Evolutionary conservation across 2,888 invertebrate species (phyloP), one percentile per base, ranked within the genome.

Genomic region (Steinernema carpocapsae): DNA sequence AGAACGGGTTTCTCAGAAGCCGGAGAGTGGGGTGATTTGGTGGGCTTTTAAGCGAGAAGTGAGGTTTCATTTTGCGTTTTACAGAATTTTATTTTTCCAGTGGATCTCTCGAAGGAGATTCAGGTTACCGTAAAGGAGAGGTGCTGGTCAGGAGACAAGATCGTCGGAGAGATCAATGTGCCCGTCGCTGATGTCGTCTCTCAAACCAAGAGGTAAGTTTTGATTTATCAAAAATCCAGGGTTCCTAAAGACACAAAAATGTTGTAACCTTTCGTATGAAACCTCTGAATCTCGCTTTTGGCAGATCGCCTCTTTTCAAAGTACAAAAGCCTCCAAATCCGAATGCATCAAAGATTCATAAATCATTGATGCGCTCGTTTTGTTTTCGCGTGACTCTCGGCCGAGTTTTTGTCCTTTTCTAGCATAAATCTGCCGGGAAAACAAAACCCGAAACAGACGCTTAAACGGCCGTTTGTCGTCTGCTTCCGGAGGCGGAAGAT

Each of bases 31-130:
- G 48, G 22, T 17, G 74, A 76, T 10, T 43, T 80, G 72, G 79
- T 79, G 29, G 26, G 59, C n/a, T 75, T 1, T n/a, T 17, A 43
- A 19, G 51, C 72, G 12, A 17, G 37, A 12, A 6, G 4, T 70
- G n/a, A 10, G 64, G 12, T 7, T 59, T 71, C n/a, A 14, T 26
- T 19, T 1, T 17, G 17, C 45, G 46, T 37, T 45, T 24, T 71
- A 75, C 51, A 80, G 82, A 77, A 78, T 51, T 80, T 72, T 29
- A 56, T 70, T 7, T 83, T 80, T 42, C 80, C 81, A 24, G 77
- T 73, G 14, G 80, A 80, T 37, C 74, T 74, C 22, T 80, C 80
- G n/a, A 56, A 70, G 17, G 80, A 80, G 71, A 52, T 80, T 3
- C 71, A 64, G 19, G 45, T 80, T 22, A 59, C 59, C 29, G 29